Base-by-base conservation (phyloP, 2,888 invertebrate genomes). In the Pyrocoelia pectoralis region DNA sequence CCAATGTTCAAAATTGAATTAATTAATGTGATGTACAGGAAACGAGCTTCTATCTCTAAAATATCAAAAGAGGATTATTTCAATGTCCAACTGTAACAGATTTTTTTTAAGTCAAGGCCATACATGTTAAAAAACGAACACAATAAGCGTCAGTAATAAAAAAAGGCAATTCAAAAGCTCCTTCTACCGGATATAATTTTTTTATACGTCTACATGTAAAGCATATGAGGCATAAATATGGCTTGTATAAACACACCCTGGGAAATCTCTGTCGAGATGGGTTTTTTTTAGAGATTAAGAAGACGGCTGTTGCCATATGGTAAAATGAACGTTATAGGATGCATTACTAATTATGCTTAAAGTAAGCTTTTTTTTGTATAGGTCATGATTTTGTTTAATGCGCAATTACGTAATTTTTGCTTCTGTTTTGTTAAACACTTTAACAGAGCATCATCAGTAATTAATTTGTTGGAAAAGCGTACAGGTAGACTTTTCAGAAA, bases 151-250 rank as follows among this genome's bases (percentile, higher is more conserved):
- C 50, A 51, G 28, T 19, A 49, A 28, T 59, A 53, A 62, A 57
- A 55, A 56, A 62, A 24, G n/a, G 40, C 48, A 15, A 49, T 57
- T 52, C 19, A 28, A 33, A 24, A 24, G 24, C 17, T 55, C 29
- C 38, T 52, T 43, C 51, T 49, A 53, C 53, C 57, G 56, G 62
- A 56, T 56, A 56, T 48, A 24, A 56, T 33, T 33, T 33, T 62
- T 62, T 62, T 62, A 56, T 62, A 54, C 24, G 62, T 62, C 62
- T 62, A 15, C 49, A 46, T 43, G 49, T 55, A 14, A 53, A 60
- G 46, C 60, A 61, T 48, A 41, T 56, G 56, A 52, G 18, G 48
- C 33, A 48, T 54, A 61, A 55, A 53, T 24, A 56, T 54, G 57
- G 56, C 14, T 14, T 38, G 48, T 51, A 48, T 46, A 56, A 56